Evolutionary conservation across 1,140 invertebrate species (phyloP).

Genomic region (Akabosia matsudoensis): DNA sequence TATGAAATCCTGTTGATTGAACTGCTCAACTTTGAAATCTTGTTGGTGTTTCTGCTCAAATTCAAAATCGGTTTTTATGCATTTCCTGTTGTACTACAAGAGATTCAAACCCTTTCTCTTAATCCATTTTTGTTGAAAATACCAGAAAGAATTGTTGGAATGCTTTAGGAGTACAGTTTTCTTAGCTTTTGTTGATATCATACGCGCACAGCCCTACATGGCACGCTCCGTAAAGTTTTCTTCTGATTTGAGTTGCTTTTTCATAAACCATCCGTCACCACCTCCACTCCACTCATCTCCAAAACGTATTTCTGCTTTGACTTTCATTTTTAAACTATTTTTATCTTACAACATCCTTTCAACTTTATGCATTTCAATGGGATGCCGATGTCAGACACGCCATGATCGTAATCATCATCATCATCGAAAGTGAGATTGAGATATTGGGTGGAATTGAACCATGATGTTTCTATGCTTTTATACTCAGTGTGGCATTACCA

Average conservation of each 20-base stretch:
- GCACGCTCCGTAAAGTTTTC: neutral
- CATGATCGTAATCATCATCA: slow-evolving; percentile 5
- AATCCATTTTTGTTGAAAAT: slow-evolving; percentile 2
- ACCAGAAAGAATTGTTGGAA: no score
- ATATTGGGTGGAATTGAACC: neutral
- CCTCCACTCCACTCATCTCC: neutral
- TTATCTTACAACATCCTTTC: neutral
- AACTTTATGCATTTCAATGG: slow-evolving; percentile 6
- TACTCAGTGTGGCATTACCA: no score
- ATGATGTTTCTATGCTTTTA: neutral
- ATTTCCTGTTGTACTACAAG: neutral
- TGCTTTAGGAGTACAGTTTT: no score
- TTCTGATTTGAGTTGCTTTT: neutral
- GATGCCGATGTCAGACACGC: slow-evolving; percentile 2
- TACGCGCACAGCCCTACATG: neutral
- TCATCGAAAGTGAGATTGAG: neutral
- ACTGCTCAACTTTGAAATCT: no score
- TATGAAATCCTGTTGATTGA: no score
- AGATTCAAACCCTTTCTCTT: neutral
- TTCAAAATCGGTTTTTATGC: neutral
- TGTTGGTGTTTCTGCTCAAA: no score
- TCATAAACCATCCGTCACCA: neutral
- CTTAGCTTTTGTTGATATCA: no score
- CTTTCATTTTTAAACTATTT: neutral
- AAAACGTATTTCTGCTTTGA: neutral